A percentile compares a stretch with the other conserved stretches of the same genome.
Conservation (phyloP, 2,113 vertebrate species). For the Mustela nigripes region DNA sequence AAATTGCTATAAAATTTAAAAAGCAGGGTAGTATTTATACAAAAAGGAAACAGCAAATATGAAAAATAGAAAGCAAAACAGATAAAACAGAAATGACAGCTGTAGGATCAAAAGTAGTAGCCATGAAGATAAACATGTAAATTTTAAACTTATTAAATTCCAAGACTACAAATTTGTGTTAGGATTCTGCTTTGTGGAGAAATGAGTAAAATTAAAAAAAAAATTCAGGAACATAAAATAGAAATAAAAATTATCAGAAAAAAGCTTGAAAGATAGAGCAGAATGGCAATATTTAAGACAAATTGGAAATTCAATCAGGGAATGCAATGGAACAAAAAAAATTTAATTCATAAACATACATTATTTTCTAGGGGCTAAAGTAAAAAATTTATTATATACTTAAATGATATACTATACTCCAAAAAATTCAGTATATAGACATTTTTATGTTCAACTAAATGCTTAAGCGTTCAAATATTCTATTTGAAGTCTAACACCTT, state of each 20-base stretch:
- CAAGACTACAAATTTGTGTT: not conserved
- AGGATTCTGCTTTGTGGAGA: not conserved
- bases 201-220: slow-evolving; percentile 23
- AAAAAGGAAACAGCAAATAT: not conserved
- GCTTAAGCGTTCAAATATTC: not conserved
- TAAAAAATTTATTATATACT: not conserved
- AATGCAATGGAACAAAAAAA: not conserved
- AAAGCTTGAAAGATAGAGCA: not conserved
- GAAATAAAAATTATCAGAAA: not conserved
- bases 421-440: not conserved
- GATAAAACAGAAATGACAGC: not conserved
- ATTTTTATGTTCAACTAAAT: not conserved
- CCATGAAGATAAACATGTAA: not conserved
- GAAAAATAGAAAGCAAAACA: not conserved
- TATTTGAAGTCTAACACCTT: not conserved
- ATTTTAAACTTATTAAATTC: slow-evolving; percentile 5
- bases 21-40: not conserved
- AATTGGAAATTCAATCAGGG: not conserved
- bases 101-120: not conserved
- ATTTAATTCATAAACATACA: not conserved
- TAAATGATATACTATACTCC: not conserved
- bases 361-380: not conserved
- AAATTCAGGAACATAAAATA: not conserved
- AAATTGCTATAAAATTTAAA: not conserved
- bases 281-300: not conserved